Conservation (phyloP, 1,140 invertebrate genomes). For the Diabrotica undecimpunctata region DNA sequence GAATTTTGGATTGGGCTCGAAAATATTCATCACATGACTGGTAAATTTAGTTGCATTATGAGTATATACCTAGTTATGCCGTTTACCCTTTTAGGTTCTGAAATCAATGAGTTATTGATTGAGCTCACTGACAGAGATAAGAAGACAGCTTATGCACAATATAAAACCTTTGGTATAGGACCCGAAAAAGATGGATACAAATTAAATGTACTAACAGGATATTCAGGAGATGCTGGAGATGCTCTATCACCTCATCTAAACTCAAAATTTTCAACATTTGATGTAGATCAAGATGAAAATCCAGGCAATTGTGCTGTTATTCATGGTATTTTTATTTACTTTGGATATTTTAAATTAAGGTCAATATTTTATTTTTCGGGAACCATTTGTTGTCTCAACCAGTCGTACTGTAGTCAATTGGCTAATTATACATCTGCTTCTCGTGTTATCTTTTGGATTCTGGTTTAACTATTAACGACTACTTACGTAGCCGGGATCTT, state of each 20-base stretch:
- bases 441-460: too few relatives aligned
- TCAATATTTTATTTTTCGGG: background rate
- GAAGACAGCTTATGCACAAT: conserved; percentile 54
- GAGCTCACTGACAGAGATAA: conserved; percentile 59
- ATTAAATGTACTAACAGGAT: conserved; percentile 57
- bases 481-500: too few relatives aligned
- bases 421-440: too few relatives aligned
- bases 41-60: conserved; percentile 13
- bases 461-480: too few relatives aligned
- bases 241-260: conserved; percentile 67
- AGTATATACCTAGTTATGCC: too few relatives aligned
- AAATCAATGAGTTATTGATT: conserved; percentile 51
- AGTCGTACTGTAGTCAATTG: background rate
- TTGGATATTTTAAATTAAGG: background rate
- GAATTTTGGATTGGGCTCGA: conserved; percentile 53
- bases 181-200: conserved; percentile 61
- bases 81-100: background rate
- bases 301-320: background rate
- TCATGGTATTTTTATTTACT: background rate
- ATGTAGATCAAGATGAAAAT: conserved; percentile 47
- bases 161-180: conserved; percentile 61
- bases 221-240: conserved; percentile 62
- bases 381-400: background rate
- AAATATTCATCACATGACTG: conserved; percentile 45
- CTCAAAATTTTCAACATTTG: conserved; percentile 63